Conservation (phyloP, 2,113 vertebrate genomes). For the Mormoops blainvillei region DNA sequence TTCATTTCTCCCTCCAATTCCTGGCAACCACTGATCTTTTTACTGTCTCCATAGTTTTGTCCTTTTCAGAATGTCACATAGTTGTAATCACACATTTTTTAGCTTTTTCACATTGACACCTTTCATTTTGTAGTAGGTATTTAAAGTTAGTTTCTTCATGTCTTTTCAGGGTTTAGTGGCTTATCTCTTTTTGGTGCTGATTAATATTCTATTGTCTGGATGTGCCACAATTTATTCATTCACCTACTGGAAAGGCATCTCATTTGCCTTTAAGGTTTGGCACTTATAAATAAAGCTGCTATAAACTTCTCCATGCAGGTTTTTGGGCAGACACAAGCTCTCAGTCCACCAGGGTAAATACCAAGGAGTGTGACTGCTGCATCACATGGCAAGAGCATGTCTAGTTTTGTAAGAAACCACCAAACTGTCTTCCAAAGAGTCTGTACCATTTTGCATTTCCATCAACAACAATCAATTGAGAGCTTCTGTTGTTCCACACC, state of each 20-base stretch:
- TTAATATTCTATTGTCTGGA: neutral
- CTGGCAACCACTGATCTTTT: neutral
- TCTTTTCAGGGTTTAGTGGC: neutral
- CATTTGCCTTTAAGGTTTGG: neutral
- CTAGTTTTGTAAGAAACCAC: neutral
- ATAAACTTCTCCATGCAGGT: neutral
- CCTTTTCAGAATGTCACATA: neutral
- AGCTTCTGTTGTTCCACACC: neutral
- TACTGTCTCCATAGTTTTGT: neutral
- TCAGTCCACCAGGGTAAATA: neutral
- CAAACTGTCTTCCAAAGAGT: neutral
- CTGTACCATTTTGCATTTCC: neutral
- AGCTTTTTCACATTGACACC: neutral
- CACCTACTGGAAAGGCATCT: neutral
- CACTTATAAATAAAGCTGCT: neutral
- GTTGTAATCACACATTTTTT: neutral
- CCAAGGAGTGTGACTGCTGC: neutral
- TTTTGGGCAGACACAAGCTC: neutral
- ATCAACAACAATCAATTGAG: neutral
- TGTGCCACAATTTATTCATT: neutral
- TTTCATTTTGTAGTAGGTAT: neutral
- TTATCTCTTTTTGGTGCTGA: neutral
- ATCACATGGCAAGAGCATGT: neutral
- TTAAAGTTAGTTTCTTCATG: neutral
- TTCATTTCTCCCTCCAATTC: neutral